Evolutionary conservation across 2,888 invertebrate genomes (phyloP), one percentile per base, ranked within the genome.

Genomic region (Dendrolimus pini): DNA sequence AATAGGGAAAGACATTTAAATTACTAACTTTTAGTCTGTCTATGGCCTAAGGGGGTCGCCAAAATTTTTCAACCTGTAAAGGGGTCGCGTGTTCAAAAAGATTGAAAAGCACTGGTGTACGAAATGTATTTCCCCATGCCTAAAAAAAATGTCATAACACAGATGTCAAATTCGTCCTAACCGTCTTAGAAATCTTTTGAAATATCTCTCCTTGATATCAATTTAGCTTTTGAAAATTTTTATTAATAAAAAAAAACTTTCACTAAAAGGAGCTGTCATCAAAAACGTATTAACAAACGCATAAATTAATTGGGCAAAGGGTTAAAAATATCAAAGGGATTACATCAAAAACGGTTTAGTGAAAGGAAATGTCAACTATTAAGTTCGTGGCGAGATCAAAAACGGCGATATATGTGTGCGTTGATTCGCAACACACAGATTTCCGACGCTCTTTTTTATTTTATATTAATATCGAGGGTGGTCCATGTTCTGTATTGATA

Each of bases 301-400:
- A 68, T 75, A 70, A 74, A 74, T 72, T 72, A 74, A 71, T 72
- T 70, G 65, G 68, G 67, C 12, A 47, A 47, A 47, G 47, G 47
- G 47, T 47, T 14, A 63, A 63, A 56, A 53, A 66, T 71, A 77
- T 77, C 77, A 75, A 77, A 75, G 75, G 58, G 52, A 59, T 30
- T 41, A 62, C 67, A 68, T 71, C 69, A 69, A 74, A 70, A 72
- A 65, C 54, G 56, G 55, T 18, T 54, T 54, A 59, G 61, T 62
- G 55, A 67, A 47, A 65, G 73, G 72, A 71, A 68, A 70, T 71
- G 73, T 68, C 53, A 59, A 57, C 54, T 60, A 60, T 61, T 54
- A 54, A 54, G 47, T 47, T 47, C 47, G 6, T 47, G 0, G 47
- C 2, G 41, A 54, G 30, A 54, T 54, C 54, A 54, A 54, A 30